A percentile compares a stretch with the other conserved stretches of the same genome.
Conservation (phyloP, 2,888 invertebrate genomes). For the Nemotelus nigrinus region DNA sequence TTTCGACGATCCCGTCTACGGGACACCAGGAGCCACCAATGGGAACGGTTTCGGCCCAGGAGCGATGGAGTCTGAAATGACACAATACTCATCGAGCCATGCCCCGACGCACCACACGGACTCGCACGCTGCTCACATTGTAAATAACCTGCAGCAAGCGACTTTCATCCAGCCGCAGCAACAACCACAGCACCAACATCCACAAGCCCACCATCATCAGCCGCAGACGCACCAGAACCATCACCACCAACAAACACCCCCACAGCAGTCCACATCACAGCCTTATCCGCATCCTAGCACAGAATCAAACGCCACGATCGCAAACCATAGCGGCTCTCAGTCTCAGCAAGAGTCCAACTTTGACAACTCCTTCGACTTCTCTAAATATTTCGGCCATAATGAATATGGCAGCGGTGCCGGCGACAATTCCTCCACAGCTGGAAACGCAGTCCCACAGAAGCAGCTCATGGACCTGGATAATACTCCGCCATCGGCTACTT, state of each 20-base stretch:
- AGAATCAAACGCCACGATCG: neutral
- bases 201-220: constrained; percentile 43
- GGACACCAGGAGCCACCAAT: constrained; percentile 47
- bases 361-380: constrained; percentile 36
- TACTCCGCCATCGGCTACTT: constrained; percentile 59
- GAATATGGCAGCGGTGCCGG: constrained; percentile 4
- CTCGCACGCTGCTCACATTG: neutral
- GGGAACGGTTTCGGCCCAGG: constrained; percentile 52
- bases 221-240: constrained; percentile 45
- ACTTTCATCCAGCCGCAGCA: constrained; percentile 15
- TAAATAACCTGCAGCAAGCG: neutral
- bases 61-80: neutral
- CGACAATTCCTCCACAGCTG: neutral
- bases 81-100: too few species aligned
- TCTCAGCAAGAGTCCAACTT: constrained; percentile 18
- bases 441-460: constrained; percentile 11
- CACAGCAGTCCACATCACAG: constrained; percentile 52
- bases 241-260: constrained; percentile 52
- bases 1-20: constrained; percentile 62
- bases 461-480: constrained; percentile 39
- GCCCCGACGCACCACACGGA: constrained; percentile 45
- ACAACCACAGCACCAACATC: constrained; percentile 44
- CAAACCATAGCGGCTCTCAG: neutral
- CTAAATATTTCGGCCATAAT: constrained; percentile 10
- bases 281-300: constrained; percentile 33